Conservation (phyloP, 2,797 vertebrate genomes). For the Cynopterus sphinx region DNA sequence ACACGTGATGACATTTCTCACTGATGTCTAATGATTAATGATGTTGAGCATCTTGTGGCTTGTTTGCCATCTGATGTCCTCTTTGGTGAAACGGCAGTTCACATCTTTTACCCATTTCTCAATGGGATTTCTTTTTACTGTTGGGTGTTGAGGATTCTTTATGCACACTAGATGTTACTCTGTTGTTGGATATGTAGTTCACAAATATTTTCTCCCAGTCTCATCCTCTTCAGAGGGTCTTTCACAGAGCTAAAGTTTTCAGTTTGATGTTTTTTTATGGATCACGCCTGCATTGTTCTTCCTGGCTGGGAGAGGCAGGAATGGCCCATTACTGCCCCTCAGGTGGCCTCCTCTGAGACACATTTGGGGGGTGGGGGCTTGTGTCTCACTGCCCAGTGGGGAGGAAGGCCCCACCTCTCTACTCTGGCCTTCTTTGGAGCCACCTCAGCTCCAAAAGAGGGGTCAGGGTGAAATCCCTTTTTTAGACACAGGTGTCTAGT, state of each 20-base stretch:
- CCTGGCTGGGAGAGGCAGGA: not conserved
- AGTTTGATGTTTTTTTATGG: not conserved
- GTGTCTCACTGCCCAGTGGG: not conserved
- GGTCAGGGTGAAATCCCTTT: too few relatives aligned
- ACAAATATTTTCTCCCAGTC: not conserved
- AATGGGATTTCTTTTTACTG: not conserved
- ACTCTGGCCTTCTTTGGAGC: not conserved
- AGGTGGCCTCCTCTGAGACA: not conserved
- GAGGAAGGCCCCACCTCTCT: too few relatives aligned
- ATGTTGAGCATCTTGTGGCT: not conserved
- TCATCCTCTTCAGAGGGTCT: not conserved
- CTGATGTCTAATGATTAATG: not conserved
- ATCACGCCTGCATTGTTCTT: not conserved
- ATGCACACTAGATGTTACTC: not conserved
- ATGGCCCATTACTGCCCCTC: fast-evolving
- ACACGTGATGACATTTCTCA: not conserved
- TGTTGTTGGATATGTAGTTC: not conserved
- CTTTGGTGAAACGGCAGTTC: not conserved
- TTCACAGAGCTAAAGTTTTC: not conserved
- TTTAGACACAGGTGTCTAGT: too few relatives aligned
- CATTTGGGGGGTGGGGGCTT: too few relatives aligned
- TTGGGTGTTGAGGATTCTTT: not conserved
- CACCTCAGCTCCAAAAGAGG: not conserved
- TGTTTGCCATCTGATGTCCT: not conserved
- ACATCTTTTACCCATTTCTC: not conserved